Evolutionary conservation across 2,888 invertebrate genomes (phyloP), one percentile per base, ranked within the genome.

Genomic region (Hyalella azteca): DNA sequence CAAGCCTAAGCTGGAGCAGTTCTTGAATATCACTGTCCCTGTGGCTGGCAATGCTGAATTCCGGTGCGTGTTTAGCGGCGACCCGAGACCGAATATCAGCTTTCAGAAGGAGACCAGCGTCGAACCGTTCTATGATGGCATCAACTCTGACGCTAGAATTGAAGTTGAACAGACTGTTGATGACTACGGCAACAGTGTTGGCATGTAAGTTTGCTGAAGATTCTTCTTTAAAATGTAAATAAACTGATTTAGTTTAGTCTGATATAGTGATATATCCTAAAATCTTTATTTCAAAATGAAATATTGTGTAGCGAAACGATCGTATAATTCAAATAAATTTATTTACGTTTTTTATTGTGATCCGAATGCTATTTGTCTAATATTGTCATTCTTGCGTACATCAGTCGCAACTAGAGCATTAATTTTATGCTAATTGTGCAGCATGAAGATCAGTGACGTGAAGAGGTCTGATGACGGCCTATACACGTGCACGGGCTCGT

Each of bases 401-500:
- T n/a, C n/a, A n/a, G n/a, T n/a, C n/a, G n/a, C n/a, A n/a, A n/a
- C n/a, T n/a, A n/a, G n/a, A n/a, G n/a, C n/a, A n/a, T 36, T 66
- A 19, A 7, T 73, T n/a, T 29, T 79, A 26, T 78, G 39, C 39
- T n/a, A n/a, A 11, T 32, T 77, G 41, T 77, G 92, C 39, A 91
- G 91, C 2, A 89, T 96, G 81, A 91, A 91, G 48, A 93, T 96
- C 85, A 87, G 90, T 0, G 91, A 91, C 77, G 87, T 93, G 19
- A 90, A 91, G 78, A 90, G 93, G 82, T 90, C 91, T 2, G 94
- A 96, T 88, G 96, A 96, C 88, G 96, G 96, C 0, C 90, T 96
- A 11, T 96, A 96, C 87, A 94, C 93, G 87, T 96, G 96, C 87
- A 90, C 94, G 77, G 95, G 95, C 5, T 90, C 91, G 86, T 96